Evolutionary conservation across 2,113 vertebrate genomes (phyloP), one percentile per base, ranked within the genome.

Genomic region (Zosterops pallidus): DNA sequence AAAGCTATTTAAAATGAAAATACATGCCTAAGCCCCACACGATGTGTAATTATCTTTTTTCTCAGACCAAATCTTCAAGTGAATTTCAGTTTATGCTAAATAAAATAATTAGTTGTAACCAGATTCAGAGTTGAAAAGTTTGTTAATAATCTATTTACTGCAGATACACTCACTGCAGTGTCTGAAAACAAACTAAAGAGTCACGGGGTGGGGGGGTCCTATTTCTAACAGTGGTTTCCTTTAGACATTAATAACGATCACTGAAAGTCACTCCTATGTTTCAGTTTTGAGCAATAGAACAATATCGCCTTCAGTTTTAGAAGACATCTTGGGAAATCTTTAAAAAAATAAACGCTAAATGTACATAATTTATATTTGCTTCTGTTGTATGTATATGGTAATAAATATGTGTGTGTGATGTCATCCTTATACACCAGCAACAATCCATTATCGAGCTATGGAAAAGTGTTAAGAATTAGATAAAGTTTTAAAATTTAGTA

Each of bases 211-310:
- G 72, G 90, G 85, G 79, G 57, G 69, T 75, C 70, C 92, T 81
- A 71, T 86, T 87, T 93, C 88, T 95, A 90, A 86, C 71, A 95
- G 70, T 92, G 85, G 76, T 92, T 97, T 95, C 94, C 94, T 94
- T 94, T 77, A 93, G 79, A 37, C 92, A 86, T 63, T 83, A 83
- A 21, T 63, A 86, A 81, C 44, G 68, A 92, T 52, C 71, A 70
- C 47, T 83, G 49, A 59, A 47, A 95, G 82, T 77, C 55, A 90
- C 39, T 88, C 50, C 55, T 88, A 37, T 84, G 75, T 94, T 92
- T 68, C 80, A 95, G 39, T 78, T 94, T 83, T 80, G 29, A 88
- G 60, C 80, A 85, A 72, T 17, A 21, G 25, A 74, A 70, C 29
- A 89, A 41, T 33, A 80, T 37, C 0, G 0, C n/a, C 60, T 64